These are phyloP conservation scores for Ptilonorhynchus violaceus DNA, from an alignment of 2,113 vertebrate genomes.

Conservation along the genomic window DNA sequence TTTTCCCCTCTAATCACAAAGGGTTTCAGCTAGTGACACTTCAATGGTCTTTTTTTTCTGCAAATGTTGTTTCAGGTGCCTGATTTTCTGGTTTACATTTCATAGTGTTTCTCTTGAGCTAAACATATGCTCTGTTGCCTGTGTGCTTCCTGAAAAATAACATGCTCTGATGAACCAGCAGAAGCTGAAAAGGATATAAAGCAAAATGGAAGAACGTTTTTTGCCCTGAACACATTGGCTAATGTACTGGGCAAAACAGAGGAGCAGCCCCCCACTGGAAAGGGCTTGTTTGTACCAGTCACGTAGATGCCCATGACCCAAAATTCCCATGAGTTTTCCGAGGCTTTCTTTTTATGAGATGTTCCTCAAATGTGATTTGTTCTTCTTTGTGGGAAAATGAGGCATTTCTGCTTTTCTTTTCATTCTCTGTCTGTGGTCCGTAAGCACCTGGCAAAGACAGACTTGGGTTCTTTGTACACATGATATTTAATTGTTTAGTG, in stretches of 20 bases:
- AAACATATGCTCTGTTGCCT: not conserved
- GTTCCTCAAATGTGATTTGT: not conserved
- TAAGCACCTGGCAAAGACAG: not conserved
- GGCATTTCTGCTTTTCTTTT: not conserved
- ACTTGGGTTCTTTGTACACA: not conserved
- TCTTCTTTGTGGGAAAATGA: not conserved
- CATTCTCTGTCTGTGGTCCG: not conserved
- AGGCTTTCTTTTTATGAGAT: not conserved
- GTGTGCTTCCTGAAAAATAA: not conserved
- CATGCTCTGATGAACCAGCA: not conserved
- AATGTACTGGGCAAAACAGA: not conserved
- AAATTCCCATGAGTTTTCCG: not conserved
- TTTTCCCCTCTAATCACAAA: not conserved
- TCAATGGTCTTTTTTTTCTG: not conserved
- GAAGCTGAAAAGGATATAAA: not conserved
- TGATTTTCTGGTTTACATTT: not conserved
- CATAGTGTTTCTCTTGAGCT: not conserved
- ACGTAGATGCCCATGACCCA: not conserved
- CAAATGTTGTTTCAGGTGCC: not conserved
- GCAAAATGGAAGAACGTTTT: not conserved
- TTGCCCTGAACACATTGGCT: not conserved
- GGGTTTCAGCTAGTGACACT: not conserved
- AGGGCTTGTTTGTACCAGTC: not conserved
- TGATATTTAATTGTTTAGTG: not conserved
- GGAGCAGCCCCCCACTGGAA: not conserved